phyloP scores from a whole-genome alignment of 2,797 vertebrate genomes.

The Phataginus tricuspis region DNA sequence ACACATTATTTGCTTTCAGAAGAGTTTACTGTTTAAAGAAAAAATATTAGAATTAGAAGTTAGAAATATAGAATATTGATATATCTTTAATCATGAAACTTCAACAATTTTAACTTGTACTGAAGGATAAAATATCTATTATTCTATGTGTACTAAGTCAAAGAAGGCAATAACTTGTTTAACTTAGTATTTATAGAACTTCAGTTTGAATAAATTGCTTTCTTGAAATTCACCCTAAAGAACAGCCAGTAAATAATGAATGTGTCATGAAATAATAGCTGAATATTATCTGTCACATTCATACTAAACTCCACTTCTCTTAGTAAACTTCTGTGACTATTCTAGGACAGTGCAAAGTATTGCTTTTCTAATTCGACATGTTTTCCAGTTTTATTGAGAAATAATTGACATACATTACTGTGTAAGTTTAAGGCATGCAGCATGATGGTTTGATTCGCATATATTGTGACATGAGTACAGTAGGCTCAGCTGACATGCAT shows the following conservation, averaged over 20 bases:
- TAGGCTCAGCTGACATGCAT: no score
- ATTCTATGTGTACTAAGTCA: background rate
- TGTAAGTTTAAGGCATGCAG: background rate
- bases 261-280: background rate
- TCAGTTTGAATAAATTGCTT: background rate
- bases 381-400: background rate
- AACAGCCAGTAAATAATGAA: background rate
- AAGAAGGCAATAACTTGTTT: background rate
- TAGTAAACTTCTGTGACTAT: background rate
- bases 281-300: background rate
- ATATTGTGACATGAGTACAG: background rate
- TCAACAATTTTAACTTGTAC: background rate
- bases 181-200: background rate
- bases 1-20: background rate
- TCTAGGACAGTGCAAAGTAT: background rate
- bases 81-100: background rate
- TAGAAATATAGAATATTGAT: background rate
- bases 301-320: background rate
- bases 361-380: background rate
- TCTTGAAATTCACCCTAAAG: background rate
- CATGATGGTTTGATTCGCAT: background rate
- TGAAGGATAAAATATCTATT: background rate
- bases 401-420: background rate
- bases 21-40: background rate
- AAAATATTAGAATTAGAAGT: background rate